Percentiles rank a stretch among this genome's conserved stretches.
Conservation (phyloP, 2,113 vertebrate genomes). For the Mormyrus iriodes region DNA sequence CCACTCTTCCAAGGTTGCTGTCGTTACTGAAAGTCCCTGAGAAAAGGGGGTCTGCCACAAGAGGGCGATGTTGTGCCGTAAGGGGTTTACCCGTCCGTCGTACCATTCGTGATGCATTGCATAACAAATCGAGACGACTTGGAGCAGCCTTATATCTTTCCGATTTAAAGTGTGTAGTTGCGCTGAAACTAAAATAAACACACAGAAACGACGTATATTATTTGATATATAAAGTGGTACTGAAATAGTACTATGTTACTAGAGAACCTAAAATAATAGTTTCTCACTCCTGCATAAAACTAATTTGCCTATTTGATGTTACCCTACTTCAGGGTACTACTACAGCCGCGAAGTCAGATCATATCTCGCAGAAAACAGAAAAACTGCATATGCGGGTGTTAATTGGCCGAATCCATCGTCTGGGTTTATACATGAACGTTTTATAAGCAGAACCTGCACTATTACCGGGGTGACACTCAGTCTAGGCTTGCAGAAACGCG, state of each 20-base stretch:
- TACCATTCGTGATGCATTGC: background rate
- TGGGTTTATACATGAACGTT: background rate
- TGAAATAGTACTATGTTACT: background rate
- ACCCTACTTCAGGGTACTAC: background rate
- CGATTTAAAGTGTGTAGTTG: background rate
- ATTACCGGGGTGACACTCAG: background rate
- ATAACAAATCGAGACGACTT: background rate
- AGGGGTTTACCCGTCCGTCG: background rate
- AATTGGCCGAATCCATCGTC: background rate
- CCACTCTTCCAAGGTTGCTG: background rate
- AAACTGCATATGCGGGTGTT: background rate
- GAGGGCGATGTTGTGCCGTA: background rate
- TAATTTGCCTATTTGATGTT: background rate
- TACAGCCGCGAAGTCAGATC: background rate
- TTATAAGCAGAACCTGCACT: background rate
- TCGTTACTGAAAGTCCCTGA: background rate
- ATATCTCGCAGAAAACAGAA: background rate
- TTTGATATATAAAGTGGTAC: background rate
- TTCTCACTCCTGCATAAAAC: background rate
- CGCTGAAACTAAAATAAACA: background rate
- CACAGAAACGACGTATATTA: background rate
- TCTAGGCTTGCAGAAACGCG: background rate
- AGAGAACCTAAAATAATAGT: background rate
- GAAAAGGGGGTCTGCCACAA: background rate
- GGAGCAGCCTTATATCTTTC: background rate